Evolutionary conservation across 2,113 vertebrate genomes (phyloP), one percentile per base, ranked within the genome.

Genomic region (Lampris incognitus): DNA sequence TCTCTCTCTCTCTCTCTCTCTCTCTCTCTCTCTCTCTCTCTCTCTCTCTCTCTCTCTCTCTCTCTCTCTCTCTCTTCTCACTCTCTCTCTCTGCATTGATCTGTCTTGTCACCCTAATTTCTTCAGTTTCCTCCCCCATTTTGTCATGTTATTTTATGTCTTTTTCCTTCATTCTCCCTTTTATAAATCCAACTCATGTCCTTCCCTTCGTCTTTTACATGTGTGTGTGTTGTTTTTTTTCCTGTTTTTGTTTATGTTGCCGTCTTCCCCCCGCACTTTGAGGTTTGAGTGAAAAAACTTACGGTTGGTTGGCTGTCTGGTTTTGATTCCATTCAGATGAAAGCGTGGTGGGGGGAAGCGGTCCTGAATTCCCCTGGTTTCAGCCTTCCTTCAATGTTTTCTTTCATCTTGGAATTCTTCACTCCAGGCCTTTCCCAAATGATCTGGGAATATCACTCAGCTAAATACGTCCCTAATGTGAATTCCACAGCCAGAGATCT

Each of bases 321-420:
- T 83, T 86, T 38, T 78, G 63, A 81, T 75, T 68, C 69, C 2
- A 11, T 70, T 40, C 61, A 79, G 74, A 88, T 84, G 57, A 87
- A 85, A 76, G 79, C 38, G 0, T 59, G 36, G 8, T 0, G 51
- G 41, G 58, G 59, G 71, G 66, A 57, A n/a, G 77, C 11, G 40
- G 59, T 68, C 66, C 75, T 52, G 76, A 74, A 76, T 70, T 75
- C 63, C 69, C 39, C 64, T 40, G 41, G 65, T 87, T 85, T 79
- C 51, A 76, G 55, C 13, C 58, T 63, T 71, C 49, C 69, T 72
- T 78, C 59, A 41, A 48, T 72, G 10, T 72, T 70, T 67, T 9
- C 86, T 87, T 85, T 87, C 84, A 82, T 88, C 71, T 74, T 1
- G 69, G 74, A 85, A 84, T 84, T 66, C 72, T 85, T 75, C 50